A percentile compares a stretch with the other conserved stretches of the same genome.
phyloP scores from a whole-genome alignment of 2,888 invertebrate species.

The Eilema depressum region DNA sequence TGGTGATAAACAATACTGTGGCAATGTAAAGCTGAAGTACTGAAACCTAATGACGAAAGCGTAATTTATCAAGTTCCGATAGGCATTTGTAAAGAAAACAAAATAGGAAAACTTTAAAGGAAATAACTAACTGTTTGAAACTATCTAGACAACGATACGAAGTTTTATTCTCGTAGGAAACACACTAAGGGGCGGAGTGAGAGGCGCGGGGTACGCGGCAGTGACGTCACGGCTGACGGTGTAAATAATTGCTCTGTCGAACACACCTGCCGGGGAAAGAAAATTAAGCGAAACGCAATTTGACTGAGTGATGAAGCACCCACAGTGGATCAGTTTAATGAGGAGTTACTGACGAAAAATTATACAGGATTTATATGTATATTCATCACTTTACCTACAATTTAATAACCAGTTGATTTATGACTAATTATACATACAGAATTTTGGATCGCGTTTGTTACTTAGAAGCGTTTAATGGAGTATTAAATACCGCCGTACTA shows the following conservation, averaged over 20 bases:
- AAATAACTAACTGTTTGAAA: slow-evolving; percentile 71
- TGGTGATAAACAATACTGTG: not conserved
- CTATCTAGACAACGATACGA: slow-evolving; percentile 74
- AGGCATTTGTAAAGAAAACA: slow-evolving; percentile 58
- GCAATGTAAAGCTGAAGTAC: not conserved
- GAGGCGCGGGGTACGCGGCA: slow-evolving; percentile 56
- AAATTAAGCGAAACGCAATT: slow-evolving; percentile 87
- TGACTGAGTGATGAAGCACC: slow-evolving; percentile 87
- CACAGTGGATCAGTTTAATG: slow-evolving; percentile 84
- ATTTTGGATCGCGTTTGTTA: slow-evolving; percentile 55
- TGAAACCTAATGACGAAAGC: slow-evolving; percentile 45
- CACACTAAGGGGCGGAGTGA: slow-evolving; percentile 51
- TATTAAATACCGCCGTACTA: slow-evolving; percentile 35
- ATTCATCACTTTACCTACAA: slow-evolving; percentile 55
- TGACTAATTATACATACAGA: slow-evolving; percentile 61
- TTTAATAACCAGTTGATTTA: slow-evolving; percentile 61
- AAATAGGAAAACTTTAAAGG: slow-evolving; percentile 65
- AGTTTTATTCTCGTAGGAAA: slow-evolving; percentile 71
- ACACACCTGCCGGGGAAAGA: slow-evolving; percentile 86
- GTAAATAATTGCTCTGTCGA: slow-evolving; percentile 87
- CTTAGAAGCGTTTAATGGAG: slow-evolving; percentile 34
- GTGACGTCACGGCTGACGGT: slow-evolving; percentile 83
- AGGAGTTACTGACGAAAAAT: slow-evolving; percentile 83
- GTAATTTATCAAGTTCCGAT: slow-evolving; percentile 57
- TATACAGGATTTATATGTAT: slow-evolving; percentile 53